A percentile compares a stretch with the other conserved stretches of the same genome.
Evolutionary conservation across 2,113 vertebrate genomes (phyloP).

Genomic region (Psittacara wagleri): DNA sequence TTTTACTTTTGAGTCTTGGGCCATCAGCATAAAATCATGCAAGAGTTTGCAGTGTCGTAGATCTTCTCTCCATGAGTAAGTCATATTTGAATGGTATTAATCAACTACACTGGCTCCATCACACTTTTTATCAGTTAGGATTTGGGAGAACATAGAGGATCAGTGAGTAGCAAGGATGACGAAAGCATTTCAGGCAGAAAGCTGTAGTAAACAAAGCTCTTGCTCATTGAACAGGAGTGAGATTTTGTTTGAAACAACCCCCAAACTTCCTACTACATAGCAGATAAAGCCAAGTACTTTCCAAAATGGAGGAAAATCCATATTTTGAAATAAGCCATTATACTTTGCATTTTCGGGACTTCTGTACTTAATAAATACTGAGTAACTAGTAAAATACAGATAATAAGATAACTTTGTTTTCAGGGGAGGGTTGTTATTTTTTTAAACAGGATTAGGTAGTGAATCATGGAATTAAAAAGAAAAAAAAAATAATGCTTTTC

Average conservation of each 20-base stretch:
- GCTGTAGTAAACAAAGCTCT: not conserved
- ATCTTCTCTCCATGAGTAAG: not conserved
- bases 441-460: not conserved
- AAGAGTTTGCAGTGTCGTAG: not conserved
- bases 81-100: not conserved
- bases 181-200: not conserved
- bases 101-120: not conserved
- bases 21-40: not conserved
- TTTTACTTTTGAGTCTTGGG: not conserved
- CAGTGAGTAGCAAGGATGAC: not conserved
- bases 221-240: not conserved
- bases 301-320: not conserved
- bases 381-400: not conserved
- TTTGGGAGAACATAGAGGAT: not conserved
- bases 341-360: not conserved
- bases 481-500: not conserved
- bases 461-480: not conserved
- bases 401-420: not conserved
- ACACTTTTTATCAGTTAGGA: not conserved
- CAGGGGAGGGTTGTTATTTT: not conserved
- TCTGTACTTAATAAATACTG: not conserved
- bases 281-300: not conserved
- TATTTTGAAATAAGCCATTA: not conserved
- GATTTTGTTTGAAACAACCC: not conserved
- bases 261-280: not conserved